phyloP scores from a whole-genome alignment of 2,797 vertebrate genomes.

The Peromyscus eremicus region DNA sequence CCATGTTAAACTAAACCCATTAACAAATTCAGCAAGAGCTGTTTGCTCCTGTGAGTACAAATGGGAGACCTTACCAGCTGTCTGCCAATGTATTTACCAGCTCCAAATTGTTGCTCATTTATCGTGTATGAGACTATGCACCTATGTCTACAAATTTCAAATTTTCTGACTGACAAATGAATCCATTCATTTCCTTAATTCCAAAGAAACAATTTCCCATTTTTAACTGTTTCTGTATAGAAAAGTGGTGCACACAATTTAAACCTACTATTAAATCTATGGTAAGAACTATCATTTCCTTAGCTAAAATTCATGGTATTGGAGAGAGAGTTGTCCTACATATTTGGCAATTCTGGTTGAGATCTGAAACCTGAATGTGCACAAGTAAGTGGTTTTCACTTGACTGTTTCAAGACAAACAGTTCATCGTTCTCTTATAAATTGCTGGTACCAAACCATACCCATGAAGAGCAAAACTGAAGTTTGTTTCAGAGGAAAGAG shows the following conservation, averaged over 20 bases:
- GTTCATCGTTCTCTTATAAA: conserved; percentile 6
- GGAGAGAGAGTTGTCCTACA: neutral
- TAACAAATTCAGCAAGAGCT: neutral
- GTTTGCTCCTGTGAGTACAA: neutral
- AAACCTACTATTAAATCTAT: neutral
- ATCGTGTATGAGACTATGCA: neutral
- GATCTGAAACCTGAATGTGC: neutral
- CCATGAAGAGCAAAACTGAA: neutral
- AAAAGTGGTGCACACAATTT: neutral
- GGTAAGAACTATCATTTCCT: conserved; percentile 1
- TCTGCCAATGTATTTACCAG: neutral
- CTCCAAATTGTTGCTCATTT: neutral
- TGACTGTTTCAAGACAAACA: neutral
- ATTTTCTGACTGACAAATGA: neutral
- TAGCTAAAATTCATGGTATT: neutral
- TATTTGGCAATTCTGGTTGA: neutral
- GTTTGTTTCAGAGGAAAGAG: conserved; percentile 27
- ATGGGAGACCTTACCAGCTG: neutral
- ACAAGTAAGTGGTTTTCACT: conserved; percentile 1
- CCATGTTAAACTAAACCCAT: conserved; percentile 23
- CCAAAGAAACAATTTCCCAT: neutral
- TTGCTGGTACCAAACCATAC: neutral
- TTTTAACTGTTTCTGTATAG: neutral
- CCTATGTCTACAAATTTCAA: neutral
- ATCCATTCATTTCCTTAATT: neutral